Conservation (phyloP, 2,888 invertebrate species). For the Galerucella calmariensis region DNA sequence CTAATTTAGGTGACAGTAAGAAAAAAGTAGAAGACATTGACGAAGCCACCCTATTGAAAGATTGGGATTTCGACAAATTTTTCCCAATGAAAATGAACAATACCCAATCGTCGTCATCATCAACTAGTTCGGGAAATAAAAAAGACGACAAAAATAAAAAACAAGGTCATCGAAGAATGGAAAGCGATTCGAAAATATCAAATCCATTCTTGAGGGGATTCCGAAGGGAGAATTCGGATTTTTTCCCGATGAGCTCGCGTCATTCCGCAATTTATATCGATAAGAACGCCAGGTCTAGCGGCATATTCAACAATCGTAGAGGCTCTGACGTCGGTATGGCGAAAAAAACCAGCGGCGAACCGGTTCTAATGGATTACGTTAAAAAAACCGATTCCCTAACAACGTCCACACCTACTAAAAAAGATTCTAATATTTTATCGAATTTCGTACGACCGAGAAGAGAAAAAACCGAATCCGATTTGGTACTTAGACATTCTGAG, state of each 20-base stretch:
- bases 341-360: slow-evolving; percentile 73
- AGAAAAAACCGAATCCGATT: slow-evolving; percentile 91
- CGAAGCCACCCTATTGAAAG: slow-evolving; percentile 83
- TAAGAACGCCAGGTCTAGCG: slow-evolving; percentile 72
- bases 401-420: slow-evolving; percentile 56
- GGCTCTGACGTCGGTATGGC: slow-evolving; percentile 67
- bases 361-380: slow-evolving; percentile 77
- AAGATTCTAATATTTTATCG: slow-evolving; percentile 50
- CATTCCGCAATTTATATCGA: slow-evolving; percentile 78
- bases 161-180: slow-evolving; percentile 75
- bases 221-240: slow-evolving; percentile 85
- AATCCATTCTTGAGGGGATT: slow-evolving; percentile 82
- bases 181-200: slow-evolving; percentile 76
- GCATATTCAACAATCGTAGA: slow-evolving; percentile 76
- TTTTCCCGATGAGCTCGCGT: slow-evolving; percentile 80
- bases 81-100: slow-evolving; percentile 68
- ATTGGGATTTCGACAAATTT: slow-evolving; percentile 89
- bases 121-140: slow-evolving; percentile 55
- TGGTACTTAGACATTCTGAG: slow-evolving; percentile 76
- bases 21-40: slow-evolving; percentile 67
- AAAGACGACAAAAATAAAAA: slow-evolving; percentile 59
- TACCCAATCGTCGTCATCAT: slow-evolving; percentile 50
- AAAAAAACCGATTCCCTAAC: slow-evolving; percentile 67
- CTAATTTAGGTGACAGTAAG: slow-evolving; percentile 62
- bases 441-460: slow-evolving; percentile 76